These are phyloP conservation scores for Caranx melampygus DNA, from an alignment of 2,113 vertebrate genomes.

Conservation along the genomic window DNA sequence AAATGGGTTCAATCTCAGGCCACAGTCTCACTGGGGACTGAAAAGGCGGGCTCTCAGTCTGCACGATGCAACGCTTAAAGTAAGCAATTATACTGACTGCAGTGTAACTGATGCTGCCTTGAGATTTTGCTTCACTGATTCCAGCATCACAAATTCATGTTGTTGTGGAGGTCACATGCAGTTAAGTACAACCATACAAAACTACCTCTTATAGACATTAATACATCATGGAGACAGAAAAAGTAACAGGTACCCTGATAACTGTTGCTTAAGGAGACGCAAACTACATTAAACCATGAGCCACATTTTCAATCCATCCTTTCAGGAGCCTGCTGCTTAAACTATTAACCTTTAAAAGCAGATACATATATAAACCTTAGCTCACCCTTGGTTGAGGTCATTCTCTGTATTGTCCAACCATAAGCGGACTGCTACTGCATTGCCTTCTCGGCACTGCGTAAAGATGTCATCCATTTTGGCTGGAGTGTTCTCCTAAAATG, in stretches of 20 bases:
- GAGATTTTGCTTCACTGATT: not conserved
- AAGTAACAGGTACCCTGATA: too few species aligned
- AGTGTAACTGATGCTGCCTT: not conserved
- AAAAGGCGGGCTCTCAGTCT: slow-evolving; percentile 29
- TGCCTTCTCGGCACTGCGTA: slow-evolving; percentile 96
- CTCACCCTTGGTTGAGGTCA: slow-evolving; percentile 98
- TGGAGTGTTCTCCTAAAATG: slow-evolving; percentile 31
- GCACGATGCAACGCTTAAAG: slow-evolving; percentile 11
- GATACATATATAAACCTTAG: slow-evolving; percentile 20
- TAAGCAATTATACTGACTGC: not conserved
- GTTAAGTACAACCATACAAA: not conserved
- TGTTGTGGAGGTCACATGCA: slow-evolving; percentile 3
- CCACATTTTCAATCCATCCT: not conserved
- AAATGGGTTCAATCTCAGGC: slow-evolving; percentile 71
- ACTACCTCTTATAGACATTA: not conserved
- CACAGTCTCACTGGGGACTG: slow-evolving; percentile 37
- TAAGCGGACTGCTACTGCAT: slow-evolving; percentile 94
- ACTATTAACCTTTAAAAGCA: not conserved
- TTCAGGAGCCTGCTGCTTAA: too few species aligned
- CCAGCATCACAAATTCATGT: slow-evolving; percentile 25
- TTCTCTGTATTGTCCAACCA: slow-evolving; percentile 99
- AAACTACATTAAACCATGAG: not conserved
- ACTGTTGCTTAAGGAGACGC: not conserved
- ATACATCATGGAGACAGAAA: too few species aligned
- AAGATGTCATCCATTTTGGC: slow-evolving; percentile 95